Evolutionary conservation across 1,140 invertebrate species (phyloP), one percentile per base, ranked within the genome.

Genomic region (Gonioctena quinquepunctata): DNA sequence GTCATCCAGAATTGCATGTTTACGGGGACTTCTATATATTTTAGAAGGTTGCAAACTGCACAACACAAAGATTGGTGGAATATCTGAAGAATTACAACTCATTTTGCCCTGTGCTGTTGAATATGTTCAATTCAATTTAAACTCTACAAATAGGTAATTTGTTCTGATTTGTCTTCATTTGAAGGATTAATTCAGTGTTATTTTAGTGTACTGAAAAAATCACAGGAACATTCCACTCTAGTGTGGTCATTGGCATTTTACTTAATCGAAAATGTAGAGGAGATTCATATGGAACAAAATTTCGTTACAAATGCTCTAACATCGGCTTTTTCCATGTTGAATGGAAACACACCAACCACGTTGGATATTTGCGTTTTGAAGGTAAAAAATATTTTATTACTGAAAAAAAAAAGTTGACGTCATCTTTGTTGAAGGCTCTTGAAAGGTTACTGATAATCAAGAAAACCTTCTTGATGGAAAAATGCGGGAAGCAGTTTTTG

Each of bases 1-100:
- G 8, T 85, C 90, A 1, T 88, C 90, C 13, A 87, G 89, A 77
- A 88, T 92, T 42, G 87, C 90, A 8, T 87, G 90, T 25, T 81
- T 95, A 18, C 88, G 93, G 79, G 93, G 93, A 1, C 82, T 91
- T n/a, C 83, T 94, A 4, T 94, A 93, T 81, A 80, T 96, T 52
- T 83, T 95, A 42, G 90, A 90, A 87, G 91, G 87, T 69, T 88
- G 86, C 60, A 84, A 86, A 66, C 80, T 89, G 8, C 83, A 85
- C 2, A 87, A 87, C 67, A 88, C 86, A 61, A 85, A 86, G 18
- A 85, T 87, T 68, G 85, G 85, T 42, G 82, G 82, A 64, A 79
- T 86, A 59, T 85, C 85, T 48, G 89, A 90, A 68, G 87, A 90
- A 54, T 84, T 89, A 76, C 86, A 87, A 70, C 77, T 87, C 59